A percentile compares a stretch with the other conserved stretches of the same genome.
Evolutionary conservation across 1,140 invertebrate species (phyloP).

Genomic region (Drosophila funebris): DNA sequence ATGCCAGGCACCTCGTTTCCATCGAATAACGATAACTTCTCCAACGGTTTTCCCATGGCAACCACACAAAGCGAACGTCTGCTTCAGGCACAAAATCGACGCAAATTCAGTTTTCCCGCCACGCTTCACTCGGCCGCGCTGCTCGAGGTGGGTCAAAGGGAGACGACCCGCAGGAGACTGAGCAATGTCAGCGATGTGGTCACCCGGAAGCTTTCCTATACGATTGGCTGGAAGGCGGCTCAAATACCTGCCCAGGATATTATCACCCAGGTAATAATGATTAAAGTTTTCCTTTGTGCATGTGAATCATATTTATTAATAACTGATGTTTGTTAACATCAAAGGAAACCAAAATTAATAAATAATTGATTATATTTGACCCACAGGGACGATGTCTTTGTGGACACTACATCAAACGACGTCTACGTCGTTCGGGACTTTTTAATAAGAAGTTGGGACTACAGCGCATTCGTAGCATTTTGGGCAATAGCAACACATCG

Average conservation of each 20-base stretch:
- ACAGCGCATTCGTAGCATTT: conserved; percentile 87
- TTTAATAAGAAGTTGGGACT: conserved; percentile 89
- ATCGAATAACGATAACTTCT: conserved; percentile 73
- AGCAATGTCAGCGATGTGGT: conserved; percentile 90
- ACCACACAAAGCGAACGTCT: conserved; percentile 64
- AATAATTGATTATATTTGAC: too few relatives aligned
- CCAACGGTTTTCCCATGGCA: conserved; percentile 66
- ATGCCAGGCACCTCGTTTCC: conserved; percentile 77
- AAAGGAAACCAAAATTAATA: too few relatives aligned
- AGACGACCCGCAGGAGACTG: conserved; percentile 85
- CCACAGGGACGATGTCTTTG: conserved; percentile 86
- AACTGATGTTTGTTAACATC: too few relatives aligned
- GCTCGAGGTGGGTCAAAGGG: conserved; percentile 66
- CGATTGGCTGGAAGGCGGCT: conserved; percentile 87
- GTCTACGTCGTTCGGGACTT: conserved; percentile 87
- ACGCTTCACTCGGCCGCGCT: conserved; percentile 83
- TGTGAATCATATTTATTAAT: too few relatives aligned
- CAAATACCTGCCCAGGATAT: conserved; percentile 86
- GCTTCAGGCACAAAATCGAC: conserved; percentile 69
- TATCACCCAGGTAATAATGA: conserved; percentile 83
- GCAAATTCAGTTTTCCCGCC: conserved; percentile 86
- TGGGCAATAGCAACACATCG: conserved; percentile 85
- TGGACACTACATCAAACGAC: conserved; percentile 87
- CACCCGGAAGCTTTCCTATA: conserved; percentile 88
- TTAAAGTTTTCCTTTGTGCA: too few relatives aligned